Evolutionary conservation across 2,888 invertebrate genomes (phyloP).

Genomic region (Agrotis clavis): DNA sequence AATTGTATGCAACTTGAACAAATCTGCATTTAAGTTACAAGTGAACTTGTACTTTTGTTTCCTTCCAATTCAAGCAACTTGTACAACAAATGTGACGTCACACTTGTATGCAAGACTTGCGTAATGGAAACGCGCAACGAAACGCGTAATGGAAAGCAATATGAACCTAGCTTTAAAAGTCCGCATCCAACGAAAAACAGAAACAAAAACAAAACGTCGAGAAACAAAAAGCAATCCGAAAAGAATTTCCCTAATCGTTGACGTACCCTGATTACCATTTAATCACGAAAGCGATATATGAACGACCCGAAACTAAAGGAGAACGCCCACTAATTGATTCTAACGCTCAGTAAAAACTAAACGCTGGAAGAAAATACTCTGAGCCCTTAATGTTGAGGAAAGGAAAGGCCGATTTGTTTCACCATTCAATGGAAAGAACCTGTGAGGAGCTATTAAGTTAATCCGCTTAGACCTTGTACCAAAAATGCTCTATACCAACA

Average conservation of each 20-base stretch:
- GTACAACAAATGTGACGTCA: no score
- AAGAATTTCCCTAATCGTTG: constrained; percentile 27
- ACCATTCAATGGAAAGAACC: constrained; percentile 84
- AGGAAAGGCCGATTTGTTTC: constrained; percentile 81
- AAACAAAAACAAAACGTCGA: not conserved
- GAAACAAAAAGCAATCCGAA: constrained; percentile 16
- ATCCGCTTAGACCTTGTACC: constrained; percentile 69
- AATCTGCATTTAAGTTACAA: no score
- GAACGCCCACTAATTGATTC: constrained; percentile 69
- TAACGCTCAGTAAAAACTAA: constrained; percentile 65
- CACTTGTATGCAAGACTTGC: no score
- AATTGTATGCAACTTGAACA: no score
- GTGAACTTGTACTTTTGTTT: no score
- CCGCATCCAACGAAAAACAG: not conserved
- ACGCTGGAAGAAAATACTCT: constrained; percentile 68
- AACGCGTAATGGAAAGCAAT: no score
- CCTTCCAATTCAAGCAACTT: no score
- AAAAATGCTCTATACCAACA: not conserved
- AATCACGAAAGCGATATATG: constrained; percentile 54
- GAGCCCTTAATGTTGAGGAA: constrained; percentile 72
- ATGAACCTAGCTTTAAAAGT: no score
- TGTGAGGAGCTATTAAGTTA: constrained; percentile 84
- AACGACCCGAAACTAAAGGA: constrained; percentile 45
- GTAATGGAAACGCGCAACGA: no score
- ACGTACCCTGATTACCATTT: constrained; percentile 41